Evolutionary conservation across 2,888 invertebrate species (phyloP).

Genomic region (Stomorhina lunata): DNA sequence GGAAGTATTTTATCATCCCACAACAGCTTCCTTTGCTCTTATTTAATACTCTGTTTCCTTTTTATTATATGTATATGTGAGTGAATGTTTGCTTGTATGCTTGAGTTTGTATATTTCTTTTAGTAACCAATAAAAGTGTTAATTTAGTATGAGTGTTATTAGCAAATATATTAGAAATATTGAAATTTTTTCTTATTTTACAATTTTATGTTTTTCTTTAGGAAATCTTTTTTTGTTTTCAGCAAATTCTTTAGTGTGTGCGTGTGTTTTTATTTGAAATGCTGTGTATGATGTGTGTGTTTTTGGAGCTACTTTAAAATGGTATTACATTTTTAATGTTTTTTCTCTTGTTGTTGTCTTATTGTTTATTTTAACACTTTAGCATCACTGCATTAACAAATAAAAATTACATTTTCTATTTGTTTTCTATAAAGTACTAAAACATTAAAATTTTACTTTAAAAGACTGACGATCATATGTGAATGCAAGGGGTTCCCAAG

Average conservation of each 20-base stretch:
- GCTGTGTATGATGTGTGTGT: background rate
- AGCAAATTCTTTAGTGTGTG: too few species aligned
- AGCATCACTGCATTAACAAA: constrained; percentile 41
- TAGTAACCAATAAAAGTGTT: constrained; percentile 5
- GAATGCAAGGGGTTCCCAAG: too few species aligned
- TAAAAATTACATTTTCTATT: constrained; percentile 39
- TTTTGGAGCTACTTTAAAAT: background rate
- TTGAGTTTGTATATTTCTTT: background rate
- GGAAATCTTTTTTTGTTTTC: background rate
- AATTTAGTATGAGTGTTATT: constrained; percentile 4
- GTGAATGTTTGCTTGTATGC: background rate
- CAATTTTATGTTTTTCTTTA: too few species aligned
- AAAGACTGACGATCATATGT: too few species aligned
- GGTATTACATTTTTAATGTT: background rate
- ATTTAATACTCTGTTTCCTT: background rate
- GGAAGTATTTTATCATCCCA: background rate
- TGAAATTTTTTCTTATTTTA: background rate
- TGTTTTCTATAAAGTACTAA: background rate
- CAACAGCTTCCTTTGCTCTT: background rate
- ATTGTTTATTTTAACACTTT: constrained; percentile 37
- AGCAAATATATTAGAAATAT: constrained; percentile 23
- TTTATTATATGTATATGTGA: background rate
- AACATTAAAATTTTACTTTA: background rate
- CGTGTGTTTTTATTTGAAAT: too few species aligned
- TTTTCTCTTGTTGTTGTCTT: background rate